Percentiles rank a stretch among this genome's conserved stretches.
Conservation (phyloP, 2,797 vertebrate genomes). For the Alectoris magna region DNA sequence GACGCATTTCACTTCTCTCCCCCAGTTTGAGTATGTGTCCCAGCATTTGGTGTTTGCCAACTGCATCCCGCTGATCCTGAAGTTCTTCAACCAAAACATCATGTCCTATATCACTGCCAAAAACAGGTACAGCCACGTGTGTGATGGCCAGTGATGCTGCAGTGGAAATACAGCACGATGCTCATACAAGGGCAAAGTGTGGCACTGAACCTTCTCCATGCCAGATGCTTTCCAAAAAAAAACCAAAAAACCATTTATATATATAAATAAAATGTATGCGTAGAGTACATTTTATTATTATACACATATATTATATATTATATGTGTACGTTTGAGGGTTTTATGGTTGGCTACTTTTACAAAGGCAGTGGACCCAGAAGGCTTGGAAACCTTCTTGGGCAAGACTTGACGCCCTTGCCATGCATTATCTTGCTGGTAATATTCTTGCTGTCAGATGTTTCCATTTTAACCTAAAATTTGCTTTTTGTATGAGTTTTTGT, state of each 20-base stretch:
- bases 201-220: too few relatives aligned
- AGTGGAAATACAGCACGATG: too few relatives aligned
- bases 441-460: neutral
- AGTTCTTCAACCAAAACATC: conserved; percentile 99
- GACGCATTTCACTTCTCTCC: neutral
- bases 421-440: neutral
- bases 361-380: neutral
- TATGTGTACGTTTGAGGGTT: too few relatives aligned
- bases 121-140: conserved; percentile 86
- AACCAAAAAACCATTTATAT: too few relatives aligned
- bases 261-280: too few relatives aligned
- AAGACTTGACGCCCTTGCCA: neutral
- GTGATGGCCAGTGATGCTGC: too few relatives aligned
- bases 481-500: neutral
- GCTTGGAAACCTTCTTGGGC: neutral
- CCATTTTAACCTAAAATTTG: neutral
- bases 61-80: conserved; percentile 98
- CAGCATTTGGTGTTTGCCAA: conserved; percentile 98
- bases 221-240: too few relatives aligned
- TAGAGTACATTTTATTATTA: too few relatives aligned
- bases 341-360: neutral
- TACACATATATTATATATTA: too few relatives aligned
- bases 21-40: conserved; percentile 95
- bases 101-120: conserved; percentile 98
- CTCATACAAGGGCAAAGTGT: too few relatives aligned